phyloP scores from a whole-genome alignment of 2,888 invertebrate species.

The Drosophila anomalata region DNA sequence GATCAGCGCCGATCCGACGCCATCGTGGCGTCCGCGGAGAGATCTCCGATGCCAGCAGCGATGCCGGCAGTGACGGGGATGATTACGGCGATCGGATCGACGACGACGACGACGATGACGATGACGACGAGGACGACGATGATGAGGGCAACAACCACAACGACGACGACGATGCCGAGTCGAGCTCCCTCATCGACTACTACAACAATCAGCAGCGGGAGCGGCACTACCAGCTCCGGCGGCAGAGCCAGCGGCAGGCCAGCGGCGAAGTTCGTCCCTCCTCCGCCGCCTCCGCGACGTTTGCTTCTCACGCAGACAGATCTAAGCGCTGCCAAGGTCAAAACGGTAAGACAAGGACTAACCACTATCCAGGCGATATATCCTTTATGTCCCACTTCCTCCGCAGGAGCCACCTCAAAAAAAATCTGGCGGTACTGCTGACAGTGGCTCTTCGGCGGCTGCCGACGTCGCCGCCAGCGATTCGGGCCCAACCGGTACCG shows the following conservation, averaged over 20 bases:
- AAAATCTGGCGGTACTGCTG: constrained; percentile 84
- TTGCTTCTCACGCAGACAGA: constrained; percentile 82
- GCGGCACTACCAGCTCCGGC: constrained; percentile 84
- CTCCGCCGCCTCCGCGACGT: constrained; percentile 83
- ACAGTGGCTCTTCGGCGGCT: constrained; percentile 85
- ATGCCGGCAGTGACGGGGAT: constrained; percentile 12
- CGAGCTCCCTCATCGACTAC: constrained; percentile 86
- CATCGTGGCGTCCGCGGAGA: constrained; percentile 36
- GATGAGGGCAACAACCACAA: constrained; percentile 82
- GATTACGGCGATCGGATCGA: constrained; percentile 18
- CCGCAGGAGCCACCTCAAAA: constrained; percentile 69
- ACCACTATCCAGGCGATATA: background rate
- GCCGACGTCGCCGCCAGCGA: constrained; percentile 83
- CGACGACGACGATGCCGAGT: constrained; percentile 83
- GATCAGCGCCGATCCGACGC: constrained; percentile 75
- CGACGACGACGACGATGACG: constrained; percentile 52
- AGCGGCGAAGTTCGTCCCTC: constrained; percentile 80
- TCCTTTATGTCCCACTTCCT: no score
- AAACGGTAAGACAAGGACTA: constrained; percentile 57
- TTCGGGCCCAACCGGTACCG: constrained; percentile 68
- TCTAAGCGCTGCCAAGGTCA: constrained; percentile 69
- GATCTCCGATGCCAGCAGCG: constrained; percentile 29
- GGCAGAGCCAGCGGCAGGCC: constrained; percentile 72
- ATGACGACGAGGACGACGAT: constrained; percentile 80
- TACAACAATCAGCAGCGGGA: constrained; percentile 86